phyloP scores from a whole-genome alignment of 1,140 invertebrate species.

The Leucophenga varia region DNA sequence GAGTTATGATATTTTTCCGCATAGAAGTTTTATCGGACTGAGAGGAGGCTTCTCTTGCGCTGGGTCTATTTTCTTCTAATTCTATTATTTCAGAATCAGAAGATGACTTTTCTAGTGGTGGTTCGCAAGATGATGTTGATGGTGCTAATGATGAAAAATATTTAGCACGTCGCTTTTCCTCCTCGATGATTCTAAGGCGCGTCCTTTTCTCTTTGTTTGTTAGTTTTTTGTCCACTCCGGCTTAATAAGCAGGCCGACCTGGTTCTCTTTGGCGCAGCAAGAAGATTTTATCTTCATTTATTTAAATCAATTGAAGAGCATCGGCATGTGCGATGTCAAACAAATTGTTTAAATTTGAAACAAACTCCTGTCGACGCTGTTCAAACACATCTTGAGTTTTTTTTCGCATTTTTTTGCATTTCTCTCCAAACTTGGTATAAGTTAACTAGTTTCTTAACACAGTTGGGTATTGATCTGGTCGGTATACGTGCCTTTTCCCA shows the following conservation, averaged over 20 bases:
- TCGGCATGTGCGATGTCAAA: conserved; percentile 19
- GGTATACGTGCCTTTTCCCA: conserved; percentile 37
- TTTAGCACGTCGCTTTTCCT: conserved; percentile 11
- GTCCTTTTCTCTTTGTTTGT: conserved; percentile 27
- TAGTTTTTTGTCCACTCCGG: conserved; percentile 31
- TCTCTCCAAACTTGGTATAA: conserved; percentile 28
- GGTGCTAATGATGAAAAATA: conserved; percentile 6
- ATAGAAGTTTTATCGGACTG: conserved; percentile 3
- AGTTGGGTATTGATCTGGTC: conserved; percentile 30
- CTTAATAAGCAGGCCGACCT: conserved; percentile 22
- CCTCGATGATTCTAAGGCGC: conserved; percentile 11
- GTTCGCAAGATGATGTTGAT: not conserved
- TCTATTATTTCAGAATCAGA: too few species aligned
- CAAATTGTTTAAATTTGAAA: conserved; percentile 21
- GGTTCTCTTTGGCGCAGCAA: conserved; percentile 30
- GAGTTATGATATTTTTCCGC: conserved; percentile 4
- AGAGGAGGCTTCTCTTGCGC: too few species aligned
- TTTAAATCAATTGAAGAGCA: conserved; percentile 19
- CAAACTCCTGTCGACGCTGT: conserved; percentile 19
- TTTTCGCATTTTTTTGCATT: conserved; percentile 33
- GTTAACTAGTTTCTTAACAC: conserved; percentile 32
- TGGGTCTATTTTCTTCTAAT: too few species aligned
- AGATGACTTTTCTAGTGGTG: too few species aligned
- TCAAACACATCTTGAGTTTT: conserved; percentile 27
- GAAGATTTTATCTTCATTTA: conserved; percentile 35